Percentiles rank a stretch among this genome's conserved stretches.
Conservation (phyloP, 2,797 vertebrate species). For the Onychomys leucogaster region DNA sequence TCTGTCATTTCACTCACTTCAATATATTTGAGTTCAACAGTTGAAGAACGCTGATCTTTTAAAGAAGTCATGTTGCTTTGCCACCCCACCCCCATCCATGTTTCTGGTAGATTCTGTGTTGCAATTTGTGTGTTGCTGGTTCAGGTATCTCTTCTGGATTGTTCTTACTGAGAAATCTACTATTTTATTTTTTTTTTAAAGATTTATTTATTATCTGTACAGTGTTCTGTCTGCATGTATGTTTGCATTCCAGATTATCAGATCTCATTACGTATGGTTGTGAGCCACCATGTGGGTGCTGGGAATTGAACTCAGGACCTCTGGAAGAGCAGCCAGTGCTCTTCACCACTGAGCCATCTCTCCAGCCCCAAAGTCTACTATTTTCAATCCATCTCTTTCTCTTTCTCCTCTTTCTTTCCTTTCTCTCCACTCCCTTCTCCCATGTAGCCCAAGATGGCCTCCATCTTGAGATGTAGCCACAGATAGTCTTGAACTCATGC, state of each 20-base stretch:
- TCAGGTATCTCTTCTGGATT: background rate
- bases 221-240: too few relatives aligned
- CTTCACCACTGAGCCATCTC: too few relatives aligned
- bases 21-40: background rate
- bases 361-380: background rate
- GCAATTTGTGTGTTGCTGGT: background rate
- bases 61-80: background rate
- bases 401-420: too few relatives aligned
- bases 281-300: too few relatives aligned
- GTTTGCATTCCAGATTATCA: too few relatives aligned
- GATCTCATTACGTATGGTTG: too few relatives aligned
- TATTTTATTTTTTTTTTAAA: background rate
- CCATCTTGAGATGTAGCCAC: background rate
- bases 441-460: background rate
- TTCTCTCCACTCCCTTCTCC: background rate
- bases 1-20: background rate
- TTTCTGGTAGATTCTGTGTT: background rate
- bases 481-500: background rate
- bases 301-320: too few relatives aligned
- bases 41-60: background rate
- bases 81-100: background rate
- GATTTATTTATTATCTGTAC: too few relatives aligned
- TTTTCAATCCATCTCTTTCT: too few relatives aligned
- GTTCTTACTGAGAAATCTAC: background rate
- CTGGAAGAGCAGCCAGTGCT: too few relatives aligned